Evolutionary conservation across 1,140 invertebrate genomes (phyloP), one percentile per base, ranked within the genome.

Genomic region (Dinoponera quadriceps): DNA sequence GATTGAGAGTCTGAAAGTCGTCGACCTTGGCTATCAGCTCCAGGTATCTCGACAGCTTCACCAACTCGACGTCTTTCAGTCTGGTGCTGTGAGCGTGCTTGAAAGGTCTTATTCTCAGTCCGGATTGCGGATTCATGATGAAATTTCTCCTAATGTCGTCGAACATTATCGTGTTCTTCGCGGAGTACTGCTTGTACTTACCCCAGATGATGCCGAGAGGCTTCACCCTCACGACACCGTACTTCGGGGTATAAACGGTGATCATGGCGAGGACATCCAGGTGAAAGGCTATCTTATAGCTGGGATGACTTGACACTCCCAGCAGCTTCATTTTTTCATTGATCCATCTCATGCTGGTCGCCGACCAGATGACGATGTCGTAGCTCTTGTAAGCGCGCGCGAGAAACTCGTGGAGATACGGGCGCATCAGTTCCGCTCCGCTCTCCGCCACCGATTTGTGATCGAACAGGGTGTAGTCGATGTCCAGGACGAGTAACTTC

Each of bases 311-410:
- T 0, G 96, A 94, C 0, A 99, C 98, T 0, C 98, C 98, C 0
- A 99, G 94, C 27, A 99, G 93, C 73, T 97, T 97, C 98, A 99
- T 99, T 94, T 99, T 99, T 88, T 99, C 98, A 90, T 99, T 97
- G 65, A 99, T 99, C 98, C 98, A 99, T 89, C 98, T 99, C 98
- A 99, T 99, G 84, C 97, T 97, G 1, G 99, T 99, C 0, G 99
- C 99, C 51, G 99, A 99, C 98, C 97, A 98, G 85, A 98, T 98
- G 0, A 97, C 97, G 87, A 98, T 98, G 90, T 98, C 97, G 88
- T 98, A 98, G 92, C 97, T 93, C 91, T 97, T 96, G 93, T 99
- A 99, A 4, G 98, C 98, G n/a, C 96, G 95, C 11, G 97, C 97
- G 0, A 99, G 94, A 93, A 99, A 99, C 94, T 99, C 98, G 92